Evolutionary conservation across 2,797 vertebrate genomes (phyloP).

Genomic region (Setipinna tenuifilis): DNA sequence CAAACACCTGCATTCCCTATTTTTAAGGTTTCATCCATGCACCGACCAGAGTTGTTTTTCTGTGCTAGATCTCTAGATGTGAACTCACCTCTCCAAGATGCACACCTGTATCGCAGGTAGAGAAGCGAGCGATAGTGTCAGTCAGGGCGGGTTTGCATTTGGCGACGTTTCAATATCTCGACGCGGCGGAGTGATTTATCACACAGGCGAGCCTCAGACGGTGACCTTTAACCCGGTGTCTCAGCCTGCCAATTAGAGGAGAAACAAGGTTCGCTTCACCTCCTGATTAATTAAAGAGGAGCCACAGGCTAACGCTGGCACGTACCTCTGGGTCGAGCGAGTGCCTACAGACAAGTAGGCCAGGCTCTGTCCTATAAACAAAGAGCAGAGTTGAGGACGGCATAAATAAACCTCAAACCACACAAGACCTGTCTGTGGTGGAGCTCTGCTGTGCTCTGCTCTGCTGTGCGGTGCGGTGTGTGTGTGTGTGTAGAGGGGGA

Average conservation of each 20-base stretch:
- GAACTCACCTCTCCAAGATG: no score
- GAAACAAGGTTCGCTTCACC: constrained; percentile 13
- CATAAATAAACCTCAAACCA: constrained; percentile 16
- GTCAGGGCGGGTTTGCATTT: constrained; percentile 53
- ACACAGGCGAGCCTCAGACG: constrained; percentile 60
- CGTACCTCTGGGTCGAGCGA: background rate
- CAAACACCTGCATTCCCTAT: background rate
- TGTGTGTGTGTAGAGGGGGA: constrained; percentile 42
- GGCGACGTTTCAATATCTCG: constrained; percentile 67
- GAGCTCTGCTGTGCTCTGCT: background rate
- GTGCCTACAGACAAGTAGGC: constrained; percentile 18
- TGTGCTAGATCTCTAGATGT: background rate
- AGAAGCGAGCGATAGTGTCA: background rate
- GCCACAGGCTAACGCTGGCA: constrained; percentile 62
- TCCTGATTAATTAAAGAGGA: constrained; percentile 70
- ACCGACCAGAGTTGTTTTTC: background rate
- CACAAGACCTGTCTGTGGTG: constrained; percentile 15
- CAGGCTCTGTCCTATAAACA: constrained; percentile 8
- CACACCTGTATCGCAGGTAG: background rate
- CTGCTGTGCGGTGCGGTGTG: no score
- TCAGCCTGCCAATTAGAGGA: constrained; percentile 41
- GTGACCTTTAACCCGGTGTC: constrained; percentile 66
- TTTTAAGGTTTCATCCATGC: background rate
- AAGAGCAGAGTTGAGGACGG: constrained; percentile 1
- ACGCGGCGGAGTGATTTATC: constrained; percentile 68